Evolutionary conservation across 2,888 invertebrate species (phyloP), one percentile per base, ranked within the genome.

Genomic region (Saturnia pavonia): DNA sequence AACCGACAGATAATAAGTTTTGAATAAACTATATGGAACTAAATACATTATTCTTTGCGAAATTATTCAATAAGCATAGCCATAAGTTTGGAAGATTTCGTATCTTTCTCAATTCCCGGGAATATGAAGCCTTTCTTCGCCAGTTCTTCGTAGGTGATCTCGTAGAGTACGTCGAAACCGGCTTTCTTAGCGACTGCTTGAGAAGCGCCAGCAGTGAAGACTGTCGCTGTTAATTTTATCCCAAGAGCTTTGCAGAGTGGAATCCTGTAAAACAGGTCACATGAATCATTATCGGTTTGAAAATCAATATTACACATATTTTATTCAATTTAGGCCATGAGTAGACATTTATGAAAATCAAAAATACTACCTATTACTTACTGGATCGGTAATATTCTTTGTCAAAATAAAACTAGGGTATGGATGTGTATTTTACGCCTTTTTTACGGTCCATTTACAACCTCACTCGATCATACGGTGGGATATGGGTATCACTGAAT

Each of bases 141-240:
- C 60, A 95, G 76, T 27, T 94, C 94, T 67, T 91, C 90, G 71
- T 94, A 95, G 0, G 89, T 83, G 34, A 94, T 86, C 73, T 90
- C 89, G 69, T 76, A 88, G 0, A 94, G 74, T 19, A 88, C 89
- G 40, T 85, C 76, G 74, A 94, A 95, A 1, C 94, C 94, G 0
- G 91, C 92, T 74, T 91, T 94, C 74, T 86, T 88, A 1, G 95
- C 95, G 1, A 94, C 88, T 0, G 88, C 86, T 76, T 95, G 95
- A 0, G 95, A 95, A 0, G 91, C 91, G 0, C 87, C 91, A 0
- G 95, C 94, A 0, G 95, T 95, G 84, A 95, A 95, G 0, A 93
- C 91, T 0, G 95, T 95, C 0, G 89, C 91, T 1, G 94, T 94
- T 0, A 94, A 87, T 70, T 87, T 91, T 25, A 95, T 77, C 19